Evolutionary conservation across 2,797 vertebrate genomes (phyloP).

Genomic region (Crocodylus rhombifer): DNA sequence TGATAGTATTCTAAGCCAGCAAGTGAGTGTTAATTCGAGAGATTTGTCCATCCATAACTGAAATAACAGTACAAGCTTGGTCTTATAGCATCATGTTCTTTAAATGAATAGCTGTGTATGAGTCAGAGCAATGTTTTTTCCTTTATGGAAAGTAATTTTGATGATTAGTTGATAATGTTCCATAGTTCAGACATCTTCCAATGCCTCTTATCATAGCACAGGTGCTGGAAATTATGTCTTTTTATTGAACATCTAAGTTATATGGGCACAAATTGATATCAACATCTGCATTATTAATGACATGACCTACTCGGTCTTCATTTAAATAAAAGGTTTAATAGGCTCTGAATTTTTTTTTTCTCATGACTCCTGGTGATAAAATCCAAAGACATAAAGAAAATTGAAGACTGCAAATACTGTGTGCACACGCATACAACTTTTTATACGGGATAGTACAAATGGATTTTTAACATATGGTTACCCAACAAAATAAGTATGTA

Average conservation of each 20-base stretch:
- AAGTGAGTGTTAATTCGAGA: background rate
- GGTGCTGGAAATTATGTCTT: background rate
- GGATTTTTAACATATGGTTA: background rate
- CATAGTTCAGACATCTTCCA: background rate
- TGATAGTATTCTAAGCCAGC: background rate
- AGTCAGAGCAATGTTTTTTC: background rate
- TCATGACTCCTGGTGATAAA: background rate
- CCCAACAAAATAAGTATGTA: background rate
- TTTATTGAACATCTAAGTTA: constrained; percentile 17
- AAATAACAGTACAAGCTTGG: background rate
- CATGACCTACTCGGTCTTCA: constrained; percentile 31
- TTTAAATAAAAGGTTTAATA: constrained; percentile 46
- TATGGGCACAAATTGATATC: background rate
- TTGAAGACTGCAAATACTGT: background rate
- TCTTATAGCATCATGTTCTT: background rate
- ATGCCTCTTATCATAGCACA: background rate
- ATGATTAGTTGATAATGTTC: background rate
- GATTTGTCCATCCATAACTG: background rate
- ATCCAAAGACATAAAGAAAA: constrained; percentile 10
- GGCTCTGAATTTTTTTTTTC: background rate
- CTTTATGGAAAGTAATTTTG: constrained; percentile 2
- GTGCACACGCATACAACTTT: background rate
- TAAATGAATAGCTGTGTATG: background rate
- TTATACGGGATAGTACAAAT: background rate
- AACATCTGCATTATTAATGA: constrained; percentile 48